Evolutionary conservation across 2,888 invertebrate genomes (phyloP).

Genomic region (Listrodromus nycthemerus): DNA sequence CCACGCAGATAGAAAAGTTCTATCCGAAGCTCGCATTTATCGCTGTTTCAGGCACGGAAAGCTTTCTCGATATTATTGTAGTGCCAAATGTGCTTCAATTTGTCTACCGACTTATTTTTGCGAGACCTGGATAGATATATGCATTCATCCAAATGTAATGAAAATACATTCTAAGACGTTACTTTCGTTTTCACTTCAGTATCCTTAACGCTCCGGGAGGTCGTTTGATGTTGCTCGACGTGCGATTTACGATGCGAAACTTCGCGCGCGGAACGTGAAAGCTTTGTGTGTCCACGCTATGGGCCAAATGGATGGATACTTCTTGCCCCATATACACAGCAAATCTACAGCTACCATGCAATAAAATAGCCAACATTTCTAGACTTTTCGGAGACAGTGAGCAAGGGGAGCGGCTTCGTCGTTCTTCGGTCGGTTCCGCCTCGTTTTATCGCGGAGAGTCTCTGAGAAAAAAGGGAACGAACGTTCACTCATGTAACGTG

Average conservation of each 20-base stretch:
- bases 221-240: conserved; percentile 12
- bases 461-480: conserved; percentile 9
- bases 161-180: conserved; percentile 5
- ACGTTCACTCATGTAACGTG: conserved; percentile 34
- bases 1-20: conserved; percentile 1
- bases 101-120: conserved; percentile 7
- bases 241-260: conserved; percentile 22
- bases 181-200: background rate
- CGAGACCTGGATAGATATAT: background rate
- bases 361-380: conserved; percentile 26
- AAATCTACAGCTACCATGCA: conserved; percentile 17
- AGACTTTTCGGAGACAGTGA: background rate
- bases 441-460: background rate
- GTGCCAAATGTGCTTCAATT: conserved; percentile 8
- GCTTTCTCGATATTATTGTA: conserved; percentile 16
- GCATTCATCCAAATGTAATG: conserved; percentile 15
- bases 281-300: conserved; percentile 14
- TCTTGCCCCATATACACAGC: background rate
- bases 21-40: background rate
- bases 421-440: background rate
- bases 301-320: conserved; percentile 22
- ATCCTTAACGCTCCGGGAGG: background rate
- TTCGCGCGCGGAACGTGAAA: conserved; percentile 15
- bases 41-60: background rate
- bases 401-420: conserved; percentile 2